Percentiles rank a stretch among this genome's conserved stretches.
Conservation (phyloP, 2,888 invertebrate genomes). For the Calameuta filiformis region DNA sequence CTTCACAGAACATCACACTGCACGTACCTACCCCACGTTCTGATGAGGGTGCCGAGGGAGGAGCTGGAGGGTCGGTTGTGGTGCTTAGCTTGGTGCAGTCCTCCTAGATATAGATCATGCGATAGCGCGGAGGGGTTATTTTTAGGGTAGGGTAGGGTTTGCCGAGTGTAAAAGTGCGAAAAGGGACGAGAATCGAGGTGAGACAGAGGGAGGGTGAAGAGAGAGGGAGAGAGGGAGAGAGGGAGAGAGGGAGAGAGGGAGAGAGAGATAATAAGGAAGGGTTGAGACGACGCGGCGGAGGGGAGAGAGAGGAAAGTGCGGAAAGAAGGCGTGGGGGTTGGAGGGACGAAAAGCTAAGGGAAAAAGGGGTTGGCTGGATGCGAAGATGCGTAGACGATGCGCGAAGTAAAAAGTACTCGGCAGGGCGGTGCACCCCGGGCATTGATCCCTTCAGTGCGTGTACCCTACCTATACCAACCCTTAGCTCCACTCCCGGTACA, state of each 20-base stretch:
- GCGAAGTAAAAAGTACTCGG: conserved; percentile 48
- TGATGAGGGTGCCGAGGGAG: not conserved
- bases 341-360: conserved; percentile 27
- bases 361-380: conserved; percentile 48
- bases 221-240: conserved; percentile 19
- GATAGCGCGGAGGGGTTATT: conserved; percentile 46
- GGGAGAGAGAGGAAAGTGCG: conserved; percentile 33
- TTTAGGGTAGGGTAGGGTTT: conserved; percentile 57
- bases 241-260: conserved; percentile 22
- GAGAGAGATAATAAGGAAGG: conserved; percentile 9
- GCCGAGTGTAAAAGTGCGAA: conserved; percentile 56
- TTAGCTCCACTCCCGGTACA: conserved; percentile 22
- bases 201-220: conserved; percentile 28
- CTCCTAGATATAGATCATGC: conserved; percentile 47
- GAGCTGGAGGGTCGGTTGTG: conserved; percentile 28
- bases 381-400: conserved; percentile 60
- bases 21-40: conserved; percentile 30
- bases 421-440: conserved; percentile 64
- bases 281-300: conserved; percentile 38
- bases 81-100: conserved; percentile 25
- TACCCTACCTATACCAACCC: conserved; percentile 32
- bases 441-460: conserved; percentile 56
- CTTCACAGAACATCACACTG: conserved; percentile 47
- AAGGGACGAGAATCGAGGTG: conserved; percentile 35
- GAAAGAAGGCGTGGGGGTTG: conserved; percentile 25